These are phyloP conservation scores for Fistularia tabacaria DNA, from an alignment of 2,797 vertebrate species.

Conservation along the genomic window DNA sequence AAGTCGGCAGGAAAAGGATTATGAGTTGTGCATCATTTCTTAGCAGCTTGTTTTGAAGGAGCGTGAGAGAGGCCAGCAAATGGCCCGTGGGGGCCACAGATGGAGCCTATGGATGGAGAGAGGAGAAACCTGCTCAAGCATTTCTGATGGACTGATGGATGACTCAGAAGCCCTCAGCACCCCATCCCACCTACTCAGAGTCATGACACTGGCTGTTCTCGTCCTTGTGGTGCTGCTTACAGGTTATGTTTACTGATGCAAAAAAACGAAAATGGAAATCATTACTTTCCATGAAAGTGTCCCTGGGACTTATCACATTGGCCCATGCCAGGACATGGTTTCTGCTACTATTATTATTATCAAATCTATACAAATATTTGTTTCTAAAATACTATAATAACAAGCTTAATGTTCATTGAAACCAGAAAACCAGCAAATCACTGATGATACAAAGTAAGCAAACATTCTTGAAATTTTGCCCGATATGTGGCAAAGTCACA, in stretches of 20 bases:
- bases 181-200: conserved; percentile 36
- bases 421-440: no score
- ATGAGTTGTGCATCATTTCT: conserved; percentile 42
- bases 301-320: conserved; percentile 7
- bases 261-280: conserved; percentile 36
- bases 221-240: conserved; percentile 22
- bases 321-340: conserved; percentile 3
- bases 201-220: conserved; percentile 26
- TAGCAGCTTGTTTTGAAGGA: conserved; percentile 53
- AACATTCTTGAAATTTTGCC: conserved; percentile 2
- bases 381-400: no score
- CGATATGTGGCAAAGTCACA: conserved; percentile 2
- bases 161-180: conserved; percentile 50
- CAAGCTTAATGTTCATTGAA: no score
- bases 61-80: conserved; percentile 63
- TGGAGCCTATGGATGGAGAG: conserved; percentile 57
- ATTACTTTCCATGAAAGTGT: conserved; percentile 23
- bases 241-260: conserved; percentile 24
- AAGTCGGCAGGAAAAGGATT: conserved; percentile 38
- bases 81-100: conserved; percentile 57
- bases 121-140: conserved; percentile 41
- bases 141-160: conserved; percentile 54
- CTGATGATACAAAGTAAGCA: not conserved
- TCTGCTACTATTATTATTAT: not conserved
- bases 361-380: not conserved